These are phyloP conservation scores for Ruditapes philippinarum DNA, from an alignment of 1,140 invertebrate species.

Conservation along the genomic window DNA sequence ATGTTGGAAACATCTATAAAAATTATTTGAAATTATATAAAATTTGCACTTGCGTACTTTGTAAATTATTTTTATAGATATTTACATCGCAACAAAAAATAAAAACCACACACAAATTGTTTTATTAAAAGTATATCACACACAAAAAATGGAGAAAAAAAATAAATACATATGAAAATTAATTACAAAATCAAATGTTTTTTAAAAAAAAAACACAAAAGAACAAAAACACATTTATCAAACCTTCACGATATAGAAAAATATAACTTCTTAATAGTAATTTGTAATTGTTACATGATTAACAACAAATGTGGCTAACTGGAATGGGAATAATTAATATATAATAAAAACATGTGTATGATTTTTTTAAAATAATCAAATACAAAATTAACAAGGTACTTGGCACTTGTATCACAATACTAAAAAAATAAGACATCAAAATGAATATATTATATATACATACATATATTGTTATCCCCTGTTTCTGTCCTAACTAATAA, in stretches of 20 bases:
- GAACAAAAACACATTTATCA: constrained; percentile 1
- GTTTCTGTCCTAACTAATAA: not conserved
- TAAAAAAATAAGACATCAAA: not conserved
- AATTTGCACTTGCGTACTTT: not conserved
- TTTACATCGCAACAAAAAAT: not conserved
- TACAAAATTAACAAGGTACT: constrained; percentile 16
- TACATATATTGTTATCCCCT: not conserved
- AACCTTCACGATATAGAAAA: constrained; percentile 12
- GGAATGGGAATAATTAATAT: not conserved
- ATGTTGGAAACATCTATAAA: not conserved
- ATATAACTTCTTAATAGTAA: constrained; percentile 4
- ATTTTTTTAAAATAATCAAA: not conserved
- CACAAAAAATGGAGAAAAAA: not conserved
- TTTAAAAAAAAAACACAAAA: too few species aligned
- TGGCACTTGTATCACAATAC: constrained; percentile 26
- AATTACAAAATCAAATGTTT: not conserved
- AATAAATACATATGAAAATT: constrained; percentile 2
- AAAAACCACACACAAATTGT: not conserved
- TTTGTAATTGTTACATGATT: not conserved
- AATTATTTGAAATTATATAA: not conserved
- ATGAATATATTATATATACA: not conserved
- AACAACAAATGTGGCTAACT: not conserved
- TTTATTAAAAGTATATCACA: constrained; percentile 7
- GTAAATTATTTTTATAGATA: constrained; percentile 22
- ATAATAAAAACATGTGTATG: not conserved